Conservation (phyloP, 2,797 vertebrate genomes). For the Acrocephalus scirpaceus region DNA sequence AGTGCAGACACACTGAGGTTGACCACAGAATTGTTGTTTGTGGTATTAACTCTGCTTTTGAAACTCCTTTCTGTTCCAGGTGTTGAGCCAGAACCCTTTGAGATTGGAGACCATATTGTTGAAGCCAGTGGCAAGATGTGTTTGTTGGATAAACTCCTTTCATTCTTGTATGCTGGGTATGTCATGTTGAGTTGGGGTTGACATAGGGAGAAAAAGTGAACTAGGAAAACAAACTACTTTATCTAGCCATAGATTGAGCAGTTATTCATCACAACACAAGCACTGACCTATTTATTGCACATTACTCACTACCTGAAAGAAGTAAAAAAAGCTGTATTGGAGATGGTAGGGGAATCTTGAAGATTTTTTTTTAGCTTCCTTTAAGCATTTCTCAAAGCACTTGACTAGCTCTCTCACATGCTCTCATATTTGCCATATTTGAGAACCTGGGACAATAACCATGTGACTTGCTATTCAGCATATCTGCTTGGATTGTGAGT, state of each 20-base stretch:
- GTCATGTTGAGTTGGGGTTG: neutral
- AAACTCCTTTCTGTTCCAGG: slow-evolving; percentile 73
- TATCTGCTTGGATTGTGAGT: neutral
- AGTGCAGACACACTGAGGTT: neutral
- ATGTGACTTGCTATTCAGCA: neutral
- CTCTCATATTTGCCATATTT: neutral
- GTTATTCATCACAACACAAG: neutral
- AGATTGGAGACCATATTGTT: slow-evolving; percentile 91
- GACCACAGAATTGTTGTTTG: neutral
- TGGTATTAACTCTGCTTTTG: neutral
- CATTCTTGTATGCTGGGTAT: slow-evolving; percentile 82
- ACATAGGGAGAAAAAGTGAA: neutral
- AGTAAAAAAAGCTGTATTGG: neutral
- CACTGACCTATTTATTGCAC: neutral
- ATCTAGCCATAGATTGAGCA: neutral
- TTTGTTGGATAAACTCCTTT: slow-evolving; percentile 86
- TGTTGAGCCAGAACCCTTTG: slow-evolving; percentile 94
- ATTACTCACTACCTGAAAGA: neutral
- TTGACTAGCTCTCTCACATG: neutral
- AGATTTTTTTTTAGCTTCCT: neutral
- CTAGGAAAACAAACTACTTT: neutral
- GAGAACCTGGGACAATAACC: neutral
- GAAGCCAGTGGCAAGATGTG: slow-evolving; percentile 91
- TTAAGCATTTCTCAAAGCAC: neutral
- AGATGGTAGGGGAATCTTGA: neutral